Base-by-base conservation (phyloP, 2,797 vertebrate genomes). In the Centroberyx gerrardi region DNA sequence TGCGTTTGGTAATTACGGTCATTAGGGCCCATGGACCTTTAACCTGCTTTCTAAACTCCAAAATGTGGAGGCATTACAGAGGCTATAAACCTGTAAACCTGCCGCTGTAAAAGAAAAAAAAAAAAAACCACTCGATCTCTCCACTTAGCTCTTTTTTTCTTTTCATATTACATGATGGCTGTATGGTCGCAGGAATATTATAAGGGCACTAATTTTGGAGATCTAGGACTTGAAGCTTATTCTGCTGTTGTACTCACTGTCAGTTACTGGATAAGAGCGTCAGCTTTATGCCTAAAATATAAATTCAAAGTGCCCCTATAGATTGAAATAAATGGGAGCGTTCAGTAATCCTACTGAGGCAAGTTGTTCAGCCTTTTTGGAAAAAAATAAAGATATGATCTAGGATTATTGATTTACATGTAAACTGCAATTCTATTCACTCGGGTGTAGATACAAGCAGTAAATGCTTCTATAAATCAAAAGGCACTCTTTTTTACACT, bases 51-150 rank as follows among this genome's bases (percentile, higher is more conserved):
- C 1, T 18, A 33, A 70, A 59, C 31, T 29, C 52, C 4, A 5
- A 6, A 13, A 42, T 22, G n/a, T 42, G n/a, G 7, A 28, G 12
- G 40, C 38, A 44, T 62, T 44, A 46, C 7, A 62, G 27, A 12
- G 60, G 38, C 28, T 62, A 29, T 62, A 48, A 62, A 62, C 42
- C 40, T 62, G 58, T 12, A 64, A 82, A 64, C 22, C 22, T 22
- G 22, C 22, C 22, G 22, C 22, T 22, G 22, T 22, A 22, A 22
- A 22, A n/a, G n/a, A n/a, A 22, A 22, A 22, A 22, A 22, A 22
- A 22, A 22, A 22, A 22, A 22, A 22, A 1, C 22, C 22, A 22
- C 22, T 22, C 9, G 61, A 15, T 14, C 10, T 3, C 36, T 53
- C 17, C 8, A 17, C 2, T 38, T 17, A 7, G n/a, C 48, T 51